phyloP scores from a whole-genome alignment of 2,797 vertebrate genomes.

The Oceanodroma leucorhoa region DNA sequence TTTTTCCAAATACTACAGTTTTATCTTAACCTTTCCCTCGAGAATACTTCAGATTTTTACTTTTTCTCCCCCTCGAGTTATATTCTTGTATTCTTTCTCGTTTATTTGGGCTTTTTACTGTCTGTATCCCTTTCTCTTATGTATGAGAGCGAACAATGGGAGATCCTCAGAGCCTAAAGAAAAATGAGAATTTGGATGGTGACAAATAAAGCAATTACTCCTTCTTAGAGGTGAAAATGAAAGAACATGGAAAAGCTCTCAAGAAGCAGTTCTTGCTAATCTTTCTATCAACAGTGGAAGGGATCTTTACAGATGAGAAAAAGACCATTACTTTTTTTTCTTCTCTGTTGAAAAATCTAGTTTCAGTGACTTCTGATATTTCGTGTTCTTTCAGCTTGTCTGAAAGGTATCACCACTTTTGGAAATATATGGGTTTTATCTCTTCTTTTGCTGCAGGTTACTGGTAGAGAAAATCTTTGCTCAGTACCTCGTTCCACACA shows the following conservation, averaged over 20 bases:
- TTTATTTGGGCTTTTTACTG: neutral
- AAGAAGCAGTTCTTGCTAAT: neutral
- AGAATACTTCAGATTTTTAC: neutral
- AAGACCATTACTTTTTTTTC: neutral
- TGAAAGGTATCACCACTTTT: neutral
- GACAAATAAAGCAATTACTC: neutral
- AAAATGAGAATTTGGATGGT: neutral
- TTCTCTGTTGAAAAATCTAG: neutral
- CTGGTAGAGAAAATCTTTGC: constrained; percentile 99
- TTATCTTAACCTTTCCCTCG: neutral
- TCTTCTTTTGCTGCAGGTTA: constrained; percentile 77
- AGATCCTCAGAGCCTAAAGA: neutral
- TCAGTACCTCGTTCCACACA: constrained; percentile 98
- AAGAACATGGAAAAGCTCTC: neutral
- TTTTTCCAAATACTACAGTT: neutral
- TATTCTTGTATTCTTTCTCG: neutral
- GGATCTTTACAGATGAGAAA: neutral
- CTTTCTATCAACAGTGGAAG: neutral
- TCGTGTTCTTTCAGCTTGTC: neutral
- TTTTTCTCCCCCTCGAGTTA: neutral
- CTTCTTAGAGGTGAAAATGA: neutral
- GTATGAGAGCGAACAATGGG: neutral
- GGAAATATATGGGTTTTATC: neutral
- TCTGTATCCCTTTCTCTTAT: neutral
- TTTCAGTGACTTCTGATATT: neutral